phyloP scores from a whole-genome alignment of 2,797 vertebrate genomes.

The Brachymystax lenok region DNA sequence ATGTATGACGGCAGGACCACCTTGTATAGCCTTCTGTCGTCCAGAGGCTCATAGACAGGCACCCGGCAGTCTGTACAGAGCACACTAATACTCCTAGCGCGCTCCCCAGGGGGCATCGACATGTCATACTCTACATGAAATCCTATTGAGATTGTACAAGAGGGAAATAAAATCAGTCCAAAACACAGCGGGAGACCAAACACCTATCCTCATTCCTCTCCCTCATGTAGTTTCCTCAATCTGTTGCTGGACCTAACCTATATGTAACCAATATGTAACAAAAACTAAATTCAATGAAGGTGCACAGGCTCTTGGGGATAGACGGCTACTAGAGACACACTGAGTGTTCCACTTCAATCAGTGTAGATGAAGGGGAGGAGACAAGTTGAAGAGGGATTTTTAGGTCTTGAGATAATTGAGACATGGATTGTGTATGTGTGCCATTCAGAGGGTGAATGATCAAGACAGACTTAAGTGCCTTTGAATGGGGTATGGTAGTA shows the following conservation, averaged over 20 bases:
- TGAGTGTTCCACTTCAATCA: too few species aligned
- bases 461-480: too few species aligned
- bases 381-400: too few species aligned
- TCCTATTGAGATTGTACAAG: slow-evolving; percentile 66
- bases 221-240: background rate
- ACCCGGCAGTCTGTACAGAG: slow-evolving; percentile 87
- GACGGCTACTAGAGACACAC: too few species aligned
- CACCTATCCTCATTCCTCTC: background rate
- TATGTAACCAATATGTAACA: background rate
- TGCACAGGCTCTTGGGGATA: background rate
- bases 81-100: slow-evolving; percentile 74
- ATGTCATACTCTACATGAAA: slow-evolving; percentile 84
- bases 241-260: too few species aligned
- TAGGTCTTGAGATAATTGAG: too few species aligned
- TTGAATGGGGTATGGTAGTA: too few species aligned
- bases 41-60: slow-evolving; percentile 79
- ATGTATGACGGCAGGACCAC: slow-evolving; percentile 83
- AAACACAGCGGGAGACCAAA: background rate
- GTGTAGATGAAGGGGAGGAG: too few species aligned
- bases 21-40: slow-evolving; percentile 73
- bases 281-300: background rate
- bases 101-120: slow-evolving; percentile 64
- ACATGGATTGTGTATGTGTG: too few species aligned
- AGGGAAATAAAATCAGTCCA: background rate
- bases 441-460: too few species aligned